phyloP scores from a whole-genome alignment of 2,888 invertebrate species.

The Laothoe populi region DNA sequence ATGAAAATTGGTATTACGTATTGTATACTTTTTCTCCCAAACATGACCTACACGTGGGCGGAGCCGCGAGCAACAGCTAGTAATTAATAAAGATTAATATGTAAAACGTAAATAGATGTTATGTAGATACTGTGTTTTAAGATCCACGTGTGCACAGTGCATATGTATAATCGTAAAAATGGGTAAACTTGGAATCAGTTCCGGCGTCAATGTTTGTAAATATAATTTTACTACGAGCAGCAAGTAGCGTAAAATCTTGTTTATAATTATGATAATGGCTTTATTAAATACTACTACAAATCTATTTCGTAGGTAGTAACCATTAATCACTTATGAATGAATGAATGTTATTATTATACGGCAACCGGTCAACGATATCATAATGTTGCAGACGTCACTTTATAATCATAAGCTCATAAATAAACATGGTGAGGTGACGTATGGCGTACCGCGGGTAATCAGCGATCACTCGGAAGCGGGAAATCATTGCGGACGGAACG shows the following conservation, averaged over 20 bases:
- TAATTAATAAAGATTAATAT: too few species aligned
- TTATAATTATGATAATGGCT: slow-evolving; percentile 82
- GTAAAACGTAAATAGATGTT: too few species aligned
- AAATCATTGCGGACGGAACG: slow-evolving; percentile 37
- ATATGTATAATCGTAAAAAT: slow-evolving; percentile 32
- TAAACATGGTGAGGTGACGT: slow-evolving; percentile 82
- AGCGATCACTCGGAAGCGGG: slow-evolving; percentile 39
- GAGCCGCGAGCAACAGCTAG: too few species aligned
- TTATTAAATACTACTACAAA: slow-evolving; percentile 77
- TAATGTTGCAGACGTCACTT: slow-evolving; percentile 81
- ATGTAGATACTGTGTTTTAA: not conserved
- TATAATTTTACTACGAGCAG: slow-evolving; percentile 72
- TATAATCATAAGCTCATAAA: slow-evolving; percentile 83
- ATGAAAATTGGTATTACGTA: too few species aligned
- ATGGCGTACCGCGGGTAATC: slow-evolving; percentile 70
- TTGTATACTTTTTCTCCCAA: too few species aligned
- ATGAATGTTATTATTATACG: slow-evolving; percentile 78
- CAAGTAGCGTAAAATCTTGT: slow-evolving; percentile 78
- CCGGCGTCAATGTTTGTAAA: slow-evolving; percentile 60
- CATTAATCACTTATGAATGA: slow-evolving; percentile 81
- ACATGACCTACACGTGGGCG: too few species aligned
- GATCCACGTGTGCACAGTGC: slow-evolving; percentile 6
- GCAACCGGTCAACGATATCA: slow-evolving; percentile 80
- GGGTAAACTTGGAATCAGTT: slow-evolving; percentile 27
- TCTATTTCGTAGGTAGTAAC: slow-evolving; percentile 79